Evolutionary conservation across 2,113 vertebrate species (phyloP), one percentile per base, ranked within the genome.

Genomic region (Hippocampus comes): DNA sequence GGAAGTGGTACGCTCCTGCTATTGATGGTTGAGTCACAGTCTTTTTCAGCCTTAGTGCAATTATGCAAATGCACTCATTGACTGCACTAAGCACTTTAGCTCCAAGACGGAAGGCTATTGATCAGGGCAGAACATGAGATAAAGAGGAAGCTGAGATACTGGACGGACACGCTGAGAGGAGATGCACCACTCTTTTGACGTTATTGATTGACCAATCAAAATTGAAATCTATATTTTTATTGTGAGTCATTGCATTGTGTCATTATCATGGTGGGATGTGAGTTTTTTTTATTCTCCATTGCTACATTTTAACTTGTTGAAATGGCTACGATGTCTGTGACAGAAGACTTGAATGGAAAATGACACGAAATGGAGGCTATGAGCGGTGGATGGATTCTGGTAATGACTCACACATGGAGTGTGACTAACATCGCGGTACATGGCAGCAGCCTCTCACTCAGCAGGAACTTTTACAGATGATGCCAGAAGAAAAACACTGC

Each of bases 61-160:
- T 90, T 86, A 90, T 90, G 87, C 73, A 87, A 82, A 90, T 89
- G 71, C 68, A 17, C 4, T 76, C 63, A 83, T 56, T 90, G 84
- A 82, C 51, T 55, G 86, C 74, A 68, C 84, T 73, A 68, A 86
- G 77, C 51, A 82, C 80, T 87, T 84, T 72, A 78, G 72, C 63
- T 83, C 71, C 80, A 76, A 75, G 78, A 83, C 48, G 34, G 64
- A 67, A 79, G 70, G 67, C 68, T 88, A 89, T 91, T 86, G 85
- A 90, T 89, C 77, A 71, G 64, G 56, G 42, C 73, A 67, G 30
- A 38, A n/a, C 25, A 38, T 34, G 46, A 30, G 48, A 30, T 34
- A 51, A 53, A 65, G 38, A 46, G 63, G 63, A 64, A 42, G 63
- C 38, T 17, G 14, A 48, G 41, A 17, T 66, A 46, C 21, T 23